Conservation (phyloP, 2,888 invertebrate genomes). For the Octonoba sinensis region DNA sequence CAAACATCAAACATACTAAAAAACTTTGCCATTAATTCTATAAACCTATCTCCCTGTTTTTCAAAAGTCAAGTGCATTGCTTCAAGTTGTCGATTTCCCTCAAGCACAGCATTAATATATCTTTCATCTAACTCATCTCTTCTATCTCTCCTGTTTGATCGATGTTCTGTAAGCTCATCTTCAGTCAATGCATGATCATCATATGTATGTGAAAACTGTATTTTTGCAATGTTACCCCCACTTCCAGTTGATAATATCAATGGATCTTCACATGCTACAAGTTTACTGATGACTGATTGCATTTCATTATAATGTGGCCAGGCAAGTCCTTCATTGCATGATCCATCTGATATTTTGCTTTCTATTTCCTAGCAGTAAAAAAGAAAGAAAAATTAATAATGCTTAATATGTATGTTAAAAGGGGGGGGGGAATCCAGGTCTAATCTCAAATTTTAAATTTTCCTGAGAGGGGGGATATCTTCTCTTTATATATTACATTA, state of each 20-base stretch:
- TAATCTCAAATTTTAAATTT: too few relatives aligned
- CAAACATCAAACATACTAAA: too few relatives aligned
- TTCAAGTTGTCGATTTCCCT: conserved; percentile 13
- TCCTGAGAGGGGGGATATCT: too few relatives aligned
- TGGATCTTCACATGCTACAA: background rate
- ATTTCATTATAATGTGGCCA: conserved; percentile 23
- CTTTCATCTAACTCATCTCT: conserved; percentile 5
- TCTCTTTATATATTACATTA: too few relatives aligned
- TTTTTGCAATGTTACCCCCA: background rate
- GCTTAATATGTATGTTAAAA: too few relatives aligned
- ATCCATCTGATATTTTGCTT: conserved; percentile 8
- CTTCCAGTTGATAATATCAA: conserved; percentile 1
- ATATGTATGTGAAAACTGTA: background rate
- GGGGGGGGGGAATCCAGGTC: too few relatives aligned
- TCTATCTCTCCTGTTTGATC: background rate
- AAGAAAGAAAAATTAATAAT: background rate
- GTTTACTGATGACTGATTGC: conserved; percentile 9
- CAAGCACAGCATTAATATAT: conserved; percentile 5
- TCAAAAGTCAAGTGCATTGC: conserved; percentile 1
- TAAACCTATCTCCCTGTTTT: conserved; percentile 6
- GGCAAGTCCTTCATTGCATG: conserved; percentile 1
- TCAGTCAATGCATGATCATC: background rate
- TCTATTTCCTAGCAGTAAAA: conserved; percentile 7
- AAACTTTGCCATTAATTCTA: background rate
- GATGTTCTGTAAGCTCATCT: background rate